Base-by-base conservation (phyloP, 2,888 invertebrate species). In the Dolichopus griseipennis region DNA sequence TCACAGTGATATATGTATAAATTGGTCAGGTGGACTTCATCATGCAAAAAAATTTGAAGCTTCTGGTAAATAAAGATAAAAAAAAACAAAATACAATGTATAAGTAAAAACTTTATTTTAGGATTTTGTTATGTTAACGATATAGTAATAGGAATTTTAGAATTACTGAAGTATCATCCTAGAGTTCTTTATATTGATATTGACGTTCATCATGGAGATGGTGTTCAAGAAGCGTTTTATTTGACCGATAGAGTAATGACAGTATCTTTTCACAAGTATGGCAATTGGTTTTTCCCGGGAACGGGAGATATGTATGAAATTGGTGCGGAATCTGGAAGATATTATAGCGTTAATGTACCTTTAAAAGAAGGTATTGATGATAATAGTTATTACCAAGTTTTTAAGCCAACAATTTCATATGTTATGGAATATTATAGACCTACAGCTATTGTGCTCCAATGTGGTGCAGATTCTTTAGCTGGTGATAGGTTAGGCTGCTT, bases 1-100 rank as follows among this genome's bases (percentile, higher is more conserved):
- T 77, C 90, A 90, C 72, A 95, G 94, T 81, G 98, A 99, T 81
- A 97, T 99, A 72, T 98, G 98, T 15, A 92, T 99, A 62, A 99
- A 99, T 81, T 99, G 99, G 99, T 95, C 97, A 0, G 98, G 99
- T 10, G 99, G 99, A 0, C 83, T 99, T 67, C 99, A 99, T 85
- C 99, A 99, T 83, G 99, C 99, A 0, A 99, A 99, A 81, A 99
- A 98, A 80, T 97, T 93, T 83, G 97, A 97, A 83, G 98, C 99
- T 0, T 96, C 96, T n/a, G 90, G 86, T 85, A 72, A 71, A 68
- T 43, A 33, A 15, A 43, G 64, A 61, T n/a, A n/a, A 1, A 61
- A 18, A 12, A 22, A 22, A 10, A 64, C 2, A 64, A 22, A 64
- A 10, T 64, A 7, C 9, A 62, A 3, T 9, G n/a, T n/a, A n/a